Evolutionary conservation across 2,113 vertebrate species (phyloP).

Genomic region (Diphyllodes magnificus): DNA sequence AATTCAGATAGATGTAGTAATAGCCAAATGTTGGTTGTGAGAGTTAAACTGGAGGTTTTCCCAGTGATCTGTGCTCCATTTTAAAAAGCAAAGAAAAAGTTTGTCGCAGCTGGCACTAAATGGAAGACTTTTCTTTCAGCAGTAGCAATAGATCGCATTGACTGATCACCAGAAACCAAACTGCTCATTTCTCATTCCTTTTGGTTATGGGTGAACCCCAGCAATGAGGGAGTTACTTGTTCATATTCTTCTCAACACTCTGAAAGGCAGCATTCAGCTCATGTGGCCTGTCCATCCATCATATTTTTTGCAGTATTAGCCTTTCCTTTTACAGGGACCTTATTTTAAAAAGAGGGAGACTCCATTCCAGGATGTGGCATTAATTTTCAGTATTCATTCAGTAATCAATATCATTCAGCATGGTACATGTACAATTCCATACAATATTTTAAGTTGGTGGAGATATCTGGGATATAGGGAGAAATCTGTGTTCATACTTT

Average conservation of each 20-base stretch:
- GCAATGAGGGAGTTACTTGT: not conserved
- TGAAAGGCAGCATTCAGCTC: slow-evolving; percentile 3
- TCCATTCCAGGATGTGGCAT: not conserved
- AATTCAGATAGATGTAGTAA: not conserved
- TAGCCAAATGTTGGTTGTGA: not conserved
- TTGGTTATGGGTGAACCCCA: not conserved
- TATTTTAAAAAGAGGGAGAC: not conserved
- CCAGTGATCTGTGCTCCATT: not conserved
- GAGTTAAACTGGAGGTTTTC: not conserved
- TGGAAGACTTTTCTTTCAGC: not conserved
- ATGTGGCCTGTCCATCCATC: not conserved
- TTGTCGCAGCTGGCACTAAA: slow-evolving; percentile 10
- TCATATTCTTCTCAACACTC: not conserved
- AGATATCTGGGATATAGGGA: not conserved
- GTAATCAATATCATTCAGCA: not conserved
- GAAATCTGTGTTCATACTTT: slow-evolving; percentile 28
- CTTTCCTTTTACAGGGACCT: not conserved
- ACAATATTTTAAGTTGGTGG: not conserved
- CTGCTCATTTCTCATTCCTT: slow-evolving; percentile 3
- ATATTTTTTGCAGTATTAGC: not conserved
- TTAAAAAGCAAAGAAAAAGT: not conserved
- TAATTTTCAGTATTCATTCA: not conserved
- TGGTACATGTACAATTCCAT: not conserved
- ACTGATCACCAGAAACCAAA: not conserved
- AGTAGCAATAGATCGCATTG: not conserved